Base-by-base conservation (phyloP, 2,888 invertebrate species). In the Gryllus longicercus region DNA sequence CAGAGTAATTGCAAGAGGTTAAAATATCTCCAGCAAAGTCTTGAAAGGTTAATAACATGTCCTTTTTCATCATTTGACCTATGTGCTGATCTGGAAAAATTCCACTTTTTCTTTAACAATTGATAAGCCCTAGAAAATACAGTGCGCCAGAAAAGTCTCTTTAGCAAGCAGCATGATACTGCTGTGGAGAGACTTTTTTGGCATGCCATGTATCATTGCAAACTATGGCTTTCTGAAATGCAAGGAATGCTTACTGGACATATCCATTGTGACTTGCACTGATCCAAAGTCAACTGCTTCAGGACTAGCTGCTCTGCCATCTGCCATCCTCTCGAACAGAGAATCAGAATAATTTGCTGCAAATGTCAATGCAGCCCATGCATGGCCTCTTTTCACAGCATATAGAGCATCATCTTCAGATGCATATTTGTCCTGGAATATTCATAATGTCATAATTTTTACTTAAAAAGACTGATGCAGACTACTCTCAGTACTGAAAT, bases 1-100 rank as follows among this genome's bases (percentile, higher is more conserved):
- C 89, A 82, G 93, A 93, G 75, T 92, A 87, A 8, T 92, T 89
- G 84, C 95, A 95, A 0, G 90, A 87, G 0, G 83, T 85, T 0
- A 95, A 88, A 51, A 94, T 86, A 2, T 91, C 88, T 80, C 90
- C 89, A 2, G 94, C 90, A 83, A 96, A 95, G 11, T 89, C 89
- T 86, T 93, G 90, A 85, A 94, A 96, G 0, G 95, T 90, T 78
- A 90, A 89, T 80, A 93, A 90, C 5, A 97, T 86, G 84, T 94
- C 94, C 81, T 94, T 90, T 83, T 92, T 91, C 77, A 97, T 87
- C 85, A 95, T 91, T 84, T 93, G 92, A 2, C 94, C 94, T 82
- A 97, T 95, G 88, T 97, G 96, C 86, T 97, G 96, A 88, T 97
- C 97, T 97, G 88, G 81, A 87, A 86, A 74, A 82, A 80, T 63